Evolutionary conservation across 2,797 vertebrate species (phyloP).

Genomic region (Rhabdophis nuchalis): DNA sequence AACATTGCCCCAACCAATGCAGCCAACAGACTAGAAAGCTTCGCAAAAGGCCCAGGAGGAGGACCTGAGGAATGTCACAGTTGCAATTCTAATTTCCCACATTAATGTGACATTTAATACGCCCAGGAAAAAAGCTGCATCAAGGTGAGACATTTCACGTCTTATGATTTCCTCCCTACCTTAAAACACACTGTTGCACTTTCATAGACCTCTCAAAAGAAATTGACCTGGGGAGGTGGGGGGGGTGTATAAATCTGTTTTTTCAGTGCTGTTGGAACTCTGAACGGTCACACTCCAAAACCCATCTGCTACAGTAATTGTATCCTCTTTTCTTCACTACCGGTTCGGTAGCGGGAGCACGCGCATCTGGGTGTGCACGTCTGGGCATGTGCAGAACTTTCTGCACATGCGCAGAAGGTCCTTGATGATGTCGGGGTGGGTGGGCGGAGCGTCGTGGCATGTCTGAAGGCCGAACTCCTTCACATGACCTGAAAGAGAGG

Average conservation of each 20-base stretch:
- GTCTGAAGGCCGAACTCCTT: not conserved
- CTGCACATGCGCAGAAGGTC: no score
- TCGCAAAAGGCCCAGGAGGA: not conserved
- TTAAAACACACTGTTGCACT: conserved; percentile 26
- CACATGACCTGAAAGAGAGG: not conserved
- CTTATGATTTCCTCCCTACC: not conserved
- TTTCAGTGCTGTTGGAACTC: not conserved
- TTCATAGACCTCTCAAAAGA: conserved; percentile 11
- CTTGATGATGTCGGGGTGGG: no score
- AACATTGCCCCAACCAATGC: not conserved
- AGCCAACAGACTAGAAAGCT: not conserved
- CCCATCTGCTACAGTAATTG: not conserved
- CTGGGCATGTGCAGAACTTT: no score
- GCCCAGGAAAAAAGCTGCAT: not conserved
- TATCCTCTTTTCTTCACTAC: no score
- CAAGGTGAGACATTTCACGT: conserved; percentile 11
- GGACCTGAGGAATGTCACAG: conserved; percentile 15
- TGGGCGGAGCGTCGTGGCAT: not conserved
- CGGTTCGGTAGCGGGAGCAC: no score
- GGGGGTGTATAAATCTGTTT: not conserved
- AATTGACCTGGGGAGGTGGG: no score
- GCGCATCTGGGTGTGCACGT: no score
- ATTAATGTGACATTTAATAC: not conserved
- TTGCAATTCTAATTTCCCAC: not conserved
- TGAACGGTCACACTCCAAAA: not conserved